phyloP scores from a whole-genome alignment of 2,888 invertebrate species.

The Cosmorhoe ocellata region DNA sequence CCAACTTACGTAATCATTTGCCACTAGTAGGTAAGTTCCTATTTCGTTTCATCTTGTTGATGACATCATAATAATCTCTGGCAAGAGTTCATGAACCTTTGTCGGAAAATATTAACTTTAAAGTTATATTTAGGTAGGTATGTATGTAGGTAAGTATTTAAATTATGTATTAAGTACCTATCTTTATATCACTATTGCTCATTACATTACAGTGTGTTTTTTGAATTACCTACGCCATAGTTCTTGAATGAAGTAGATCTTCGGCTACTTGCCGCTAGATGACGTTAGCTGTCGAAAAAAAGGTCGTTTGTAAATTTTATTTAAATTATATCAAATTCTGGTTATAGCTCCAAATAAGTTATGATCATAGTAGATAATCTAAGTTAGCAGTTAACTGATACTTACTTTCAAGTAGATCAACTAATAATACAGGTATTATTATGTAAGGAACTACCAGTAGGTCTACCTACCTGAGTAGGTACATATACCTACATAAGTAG shows the following conservation, averaged over 20 bases:
- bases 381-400: too few species aligned
- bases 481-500: too few species aligned
- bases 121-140: constrained; percentile 10
- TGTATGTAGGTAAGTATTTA: constrained; percentile 1
- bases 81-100: constrained; percentile 49
- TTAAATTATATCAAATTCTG: too few species aligned
- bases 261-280: constrained; percentile 20
- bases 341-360: too few species aligned
- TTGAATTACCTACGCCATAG: not conserved
- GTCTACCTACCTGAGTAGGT: too few species aligned
- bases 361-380: too few species aligned
- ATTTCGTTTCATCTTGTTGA: constrained; percentile 26
- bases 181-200: not conserved
- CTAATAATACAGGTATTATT: too few species aligned
- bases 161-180: too few species aligned
- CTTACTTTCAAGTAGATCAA: too few species aligned
- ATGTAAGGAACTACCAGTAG: too few species aligned
- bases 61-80: constrained; percentile 47
- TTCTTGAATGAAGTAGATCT: not conserved
- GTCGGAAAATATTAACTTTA: constrained; percentile 34
- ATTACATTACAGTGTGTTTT: constrained; percentile 5
- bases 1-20: not conserved
- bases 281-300: constrained; percentile 20
- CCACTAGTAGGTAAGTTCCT: too few species aligned
- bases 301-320: too few species aligned